Conservation (phyloP, 2,888 invertebrate genomes). For the Drosophila colorata region DNA sequence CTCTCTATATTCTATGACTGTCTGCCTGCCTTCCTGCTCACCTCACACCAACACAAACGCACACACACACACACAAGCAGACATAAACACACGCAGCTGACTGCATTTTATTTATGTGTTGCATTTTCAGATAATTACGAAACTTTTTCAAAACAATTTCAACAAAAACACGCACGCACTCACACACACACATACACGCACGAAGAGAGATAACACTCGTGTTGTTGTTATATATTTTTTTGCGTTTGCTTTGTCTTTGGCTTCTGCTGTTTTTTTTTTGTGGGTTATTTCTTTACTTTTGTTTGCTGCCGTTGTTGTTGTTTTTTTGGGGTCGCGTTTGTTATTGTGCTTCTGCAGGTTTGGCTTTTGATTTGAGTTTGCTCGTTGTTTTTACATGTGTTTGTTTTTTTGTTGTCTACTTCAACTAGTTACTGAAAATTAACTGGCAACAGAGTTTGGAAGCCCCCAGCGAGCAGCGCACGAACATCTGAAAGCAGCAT, state of each 20-base stretch:
- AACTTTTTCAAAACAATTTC: constrained; percentile 56
- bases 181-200: constrained; percentile 12
- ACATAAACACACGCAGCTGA: constrained; percentile 46
- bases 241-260: constrained; percentile 36
- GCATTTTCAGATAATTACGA: constrained; percentile 62
- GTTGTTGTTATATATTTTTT: constrained; percentile 39
- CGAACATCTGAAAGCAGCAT: constrained; percentile 66
- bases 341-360: constrained; percentile 30
- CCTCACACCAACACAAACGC: constrained; percentile 12
- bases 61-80: neutral
- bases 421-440: constrained; percentile 80
- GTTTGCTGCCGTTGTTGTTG: constrained; percentile 23
- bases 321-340: constrained; percentile 27
- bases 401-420: constrained; percentile 70
- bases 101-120: constrained; percentile 39
- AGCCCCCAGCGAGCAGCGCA: constrained; percentile 58
- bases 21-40: constrained; percentile 4
- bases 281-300: constrained; percentile 42
- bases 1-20: constrained; percentile 34
- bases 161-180: constrained; percentile 48
- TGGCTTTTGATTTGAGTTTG: constrained; percentile 39
- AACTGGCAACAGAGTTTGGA: constrained; percentile 74
- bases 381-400: constrained; percentile 48
- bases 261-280: constrained; percentile 14
- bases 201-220: constrained; percentile 28